Percentiles rank a stretch among this genome's conserved stretches.
Conservation (phyloP, 2,113 vertebrate species). For the Equus quagga region DNA sequence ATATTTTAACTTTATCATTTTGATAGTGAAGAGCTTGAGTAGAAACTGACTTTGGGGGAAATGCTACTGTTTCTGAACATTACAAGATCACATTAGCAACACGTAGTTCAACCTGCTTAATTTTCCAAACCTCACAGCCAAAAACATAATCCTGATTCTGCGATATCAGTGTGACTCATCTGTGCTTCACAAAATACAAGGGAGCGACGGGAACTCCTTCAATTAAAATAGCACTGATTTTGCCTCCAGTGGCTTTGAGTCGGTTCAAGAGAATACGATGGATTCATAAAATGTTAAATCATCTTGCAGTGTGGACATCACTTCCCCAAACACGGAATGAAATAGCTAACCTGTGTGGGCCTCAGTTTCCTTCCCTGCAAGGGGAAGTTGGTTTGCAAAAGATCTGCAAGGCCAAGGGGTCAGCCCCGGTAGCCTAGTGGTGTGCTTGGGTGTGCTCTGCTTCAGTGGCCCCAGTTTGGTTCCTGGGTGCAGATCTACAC, state of each 20-base stretch:
- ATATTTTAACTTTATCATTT: background rate
- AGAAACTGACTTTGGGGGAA: background rate
- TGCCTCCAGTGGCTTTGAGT: background rate
- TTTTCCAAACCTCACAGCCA: background rate
- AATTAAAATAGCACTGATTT: background rate
- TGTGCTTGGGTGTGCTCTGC: no score
- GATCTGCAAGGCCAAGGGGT: background rate
- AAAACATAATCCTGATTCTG: background rate
- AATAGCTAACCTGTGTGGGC: no score
- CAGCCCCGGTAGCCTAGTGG: no score
- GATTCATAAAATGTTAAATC: background rate
- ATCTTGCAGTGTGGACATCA: no score
- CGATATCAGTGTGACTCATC: background rate
- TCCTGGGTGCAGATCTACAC: no score
- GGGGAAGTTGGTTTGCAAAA: background rate
- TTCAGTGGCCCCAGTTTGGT: no score
- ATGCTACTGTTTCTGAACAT: background rate
- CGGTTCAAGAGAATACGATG: background rate
- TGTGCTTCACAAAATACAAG: background rate
- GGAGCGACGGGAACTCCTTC: background rate
- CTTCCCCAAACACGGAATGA: no score
- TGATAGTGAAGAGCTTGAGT: background rate
- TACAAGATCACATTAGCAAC: conserved; percentile 28
- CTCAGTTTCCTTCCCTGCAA: background rate
- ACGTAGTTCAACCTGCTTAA: background rate